These are phyloP conservation scores for Drosophila pseudotakahashii DNA, from an alignment of 2,888 invertebrate genomes.

Conservation along the genomic window DNA sequence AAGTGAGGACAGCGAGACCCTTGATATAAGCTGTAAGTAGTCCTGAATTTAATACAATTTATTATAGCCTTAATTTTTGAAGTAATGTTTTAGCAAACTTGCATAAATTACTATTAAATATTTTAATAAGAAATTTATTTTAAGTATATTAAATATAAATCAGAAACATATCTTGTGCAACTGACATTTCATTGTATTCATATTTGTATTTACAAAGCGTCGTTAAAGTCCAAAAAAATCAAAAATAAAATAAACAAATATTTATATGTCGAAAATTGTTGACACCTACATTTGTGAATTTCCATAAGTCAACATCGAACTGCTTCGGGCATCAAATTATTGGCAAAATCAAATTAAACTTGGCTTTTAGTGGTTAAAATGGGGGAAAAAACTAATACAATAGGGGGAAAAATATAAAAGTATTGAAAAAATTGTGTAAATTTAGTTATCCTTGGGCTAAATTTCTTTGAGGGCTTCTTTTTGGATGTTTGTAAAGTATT, in stretches of 20 bases:
- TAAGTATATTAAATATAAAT: too few species aligned
- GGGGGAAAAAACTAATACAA: neutral
- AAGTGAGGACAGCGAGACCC: slow-evolving; percentile 92
- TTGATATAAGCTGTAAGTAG: slow-evolving; percentile 95
- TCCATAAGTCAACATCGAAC: slow-evolving; percentile 1
- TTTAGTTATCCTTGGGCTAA: neutral
- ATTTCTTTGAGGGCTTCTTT: neutral
- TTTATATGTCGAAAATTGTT: neutral
- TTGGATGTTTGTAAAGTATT: neutral
- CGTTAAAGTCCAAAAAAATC: neutral
- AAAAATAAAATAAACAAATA: neutral
- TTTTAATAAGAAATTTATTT: too few species aligned
- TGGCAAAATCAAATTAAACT: slow-evolving; percentile 1
- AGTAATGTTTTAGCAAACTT: too few species aligned
- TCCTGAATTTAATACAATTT: neutral
- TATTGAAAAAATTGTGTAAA: neutral
- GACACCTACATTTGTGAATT: slow-evolving; percentile 5
- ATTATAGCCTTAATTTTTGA: too few species aligned
- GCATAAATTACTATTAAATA: too few species aligned
- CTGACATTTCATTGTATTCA: neutral
- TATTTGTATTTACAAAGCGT: neutral
- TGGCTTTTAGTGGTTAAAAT: neutral
- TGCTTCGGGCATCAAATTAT: slow-evolving; percentile 1
- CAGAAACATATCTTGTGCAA: neutral
- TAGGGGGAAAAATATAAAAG: neutral